phyloP scores from a whole-genome alignment of 2,888 invertebrate species.

The Cantharis rufa region DNA sequence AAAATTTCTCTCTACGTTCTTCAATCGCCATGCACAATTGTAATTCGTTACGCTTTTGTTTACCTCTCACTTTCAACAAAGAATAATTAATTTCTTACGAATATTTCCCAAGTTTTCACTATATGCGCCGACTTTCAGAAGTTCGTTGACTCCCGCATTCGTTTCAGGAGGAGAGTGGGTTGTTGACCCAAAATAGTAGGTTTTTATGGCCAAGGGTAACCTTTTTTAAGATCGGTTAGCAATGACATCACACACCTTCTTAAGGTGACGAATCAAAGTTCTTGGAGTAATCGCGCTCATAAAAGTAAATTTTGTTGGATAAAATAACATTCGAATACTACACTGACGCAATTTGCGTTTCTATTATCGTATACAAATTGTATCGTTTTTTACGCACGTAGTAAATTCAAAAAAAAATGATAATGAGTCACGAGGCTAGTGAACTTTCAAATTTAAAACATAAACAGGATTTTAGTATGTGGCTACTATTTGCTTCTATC shows the following conservation, averaged over 20 bases:
- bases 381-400: constrained; percentile 1
- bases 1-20: neutral
- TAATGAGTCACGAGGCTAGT: constrained; percentile 10
- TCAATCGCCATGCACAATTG: neutral
- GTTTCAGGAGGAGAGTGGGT: constrained; percentile 40
- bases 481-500: constrained; percentile 11
- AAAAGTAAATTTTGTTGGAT: neutral
- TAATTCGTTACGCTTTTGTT: neutral
- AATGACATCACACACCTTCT: neutral
- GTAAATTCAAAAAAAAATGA: neutral
- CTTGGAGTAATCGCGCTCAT: neutral
- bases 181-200: constrained; percentile 48
- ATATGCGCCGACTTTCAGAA: constrained; percentile 31
- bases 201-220: constrained; percentile 49
- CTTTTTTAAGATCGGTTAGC: constrained; percentile 33
- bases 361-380: neutral
- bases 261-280: neutral
- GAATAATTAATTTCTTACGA: constrained; percentile 6
- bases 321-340: neutral
- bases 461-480: constrained; percentile 12
- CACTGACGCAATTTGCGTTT: neutral
- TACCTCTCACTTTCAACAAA: constrained; percentile 8
- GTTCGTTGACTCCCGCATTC: constrained; percentile 39
- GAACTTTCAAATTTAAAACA: constrained; percentile 21
- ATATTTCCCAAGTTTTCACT: constrained; percentile 39